These are phyloP conservation scores for Cardiocondyla obscurior DNA, from an alignment of 1,140 invertebrate genomes.

Conservation along the genomic window DNA sequence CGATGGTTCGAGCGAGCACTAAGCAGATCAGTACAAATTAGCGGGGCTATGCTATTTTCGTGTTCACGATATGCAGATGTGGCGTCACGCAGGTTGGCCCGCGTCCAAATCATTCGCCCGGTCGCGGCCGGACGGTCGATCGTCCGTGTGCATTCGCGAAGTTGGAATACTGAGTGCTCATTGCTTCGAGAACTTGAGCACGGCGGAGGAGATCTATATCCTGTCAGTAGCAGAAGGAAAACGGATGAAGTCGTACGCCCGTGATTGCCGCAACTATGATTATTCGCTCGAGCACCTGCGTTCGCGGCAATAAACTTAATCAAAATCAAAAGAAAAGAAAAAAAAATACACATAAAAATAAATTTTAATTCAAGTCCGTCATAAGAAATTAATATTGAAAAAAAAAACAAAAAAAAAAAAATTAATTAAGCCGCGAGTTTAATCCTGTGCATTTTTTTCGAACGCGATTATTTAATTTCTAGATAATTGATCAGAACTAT, in stretches of 20 bases:
- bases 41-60: slow-evolving; percentile 63
- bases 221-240: slow-evolving; percentile 21
- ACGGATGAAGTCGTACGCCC: slow-evolving; percentile 30
- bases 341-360: too few species aligned
- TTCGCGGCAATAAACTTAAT: neutral
- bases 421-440: too few species aligned
- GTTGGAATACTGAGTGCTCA: slow-evolving; percentile 51
- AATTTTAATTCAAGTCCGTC: too few species aligned
- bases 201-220: slow-evolving; percentile 29
- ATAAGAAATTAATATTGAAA: too few species aligned
- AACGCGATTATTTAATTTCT: neutral
- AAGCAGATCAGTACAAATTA: slow-evolving; percentile 65
- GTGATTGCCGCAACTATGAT: slow-evolving; percentile 3
- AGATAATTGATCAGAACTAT: neutral
- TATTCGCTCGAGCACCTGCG: slow-evolving; percentile 25
- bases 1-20: slow-evolving; percentile 43
- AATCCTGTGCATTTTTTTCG: too few species aligned
- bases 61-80: slow-evolving; percentile 64
- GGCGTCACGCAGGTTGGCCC: slow-evolving; percentile 59
- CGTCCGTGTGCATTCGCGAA: slow-evolving; percentile 21
- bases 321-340: neutral
- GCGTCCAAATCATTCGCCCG: slow-evolving; percentile 55
- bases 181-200: slow-evolving; percentile 14
- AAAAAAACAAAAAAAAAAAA: too few species aligned
- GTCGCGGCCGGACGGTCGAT: neutral